Evolutionary conservation across 2,797 vertebrate genomes (phyloP), one percentile per base, ranked within the genome.

Genomic region (Alcedo atthis): DNA sequence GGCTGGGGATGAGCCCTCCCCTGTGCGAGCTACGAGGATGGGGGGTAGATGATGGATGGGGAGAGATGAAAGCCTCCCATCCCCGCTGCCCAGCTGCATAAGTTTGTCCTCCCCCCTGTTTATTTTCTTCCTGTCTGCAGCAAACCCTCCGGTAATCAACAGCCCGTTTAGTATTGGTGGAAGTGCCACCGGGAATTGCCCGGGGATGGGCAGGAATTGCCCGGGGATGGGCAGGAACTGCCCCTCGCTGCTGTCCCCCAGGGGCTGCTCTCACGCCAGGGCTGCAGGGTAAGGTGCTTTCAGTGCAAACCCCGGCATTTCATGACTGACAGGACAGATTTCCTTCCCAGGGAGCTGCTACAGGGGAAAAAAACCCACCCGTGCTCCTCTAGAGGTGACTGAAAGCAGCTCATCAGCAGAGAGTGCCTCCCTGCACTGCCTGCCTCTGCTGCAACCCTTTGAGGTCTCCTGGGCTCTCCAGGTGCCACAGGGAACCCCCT

Each of bases 1-100:
- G 46, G 64, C 17, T 32, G 83, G 57, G 61, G 55, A 24, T 1
- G 37, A 64, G 45, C 63, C 12, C 15, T 30, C 33, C 48, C 5
- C 0, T 1, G 2, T 30, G 28, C 68, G 25, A 46, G 20, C 20
- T 30, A 6, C 0, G 4, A 16, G 1, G 32, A 8, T 0, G 3
- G 8, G 64, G 37, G 37, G 37, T n/a, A 25, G 75, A 7, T 25
- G 81, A 73, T 14, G 74, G 79, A 83, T 46, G 61, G 28, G 37
- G 48, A 0, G 3, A 37, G 75, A 48, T 9, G 21, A 68, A 67
- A 87, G 67, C 62, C 5, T 1, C 48, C 61, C 5, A 33, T 22
- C 37, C 4, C 43, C 0, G 0, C 73, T 82, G 63, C 48, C 48
- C 78, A 8, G 40, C 48, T 3, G n/a, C 51, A 49, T 24, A 30